Base-by-base conservation (phyloP, 2,113 vertebrate species). In the Pelvicachromis taeniatus region DNA sequence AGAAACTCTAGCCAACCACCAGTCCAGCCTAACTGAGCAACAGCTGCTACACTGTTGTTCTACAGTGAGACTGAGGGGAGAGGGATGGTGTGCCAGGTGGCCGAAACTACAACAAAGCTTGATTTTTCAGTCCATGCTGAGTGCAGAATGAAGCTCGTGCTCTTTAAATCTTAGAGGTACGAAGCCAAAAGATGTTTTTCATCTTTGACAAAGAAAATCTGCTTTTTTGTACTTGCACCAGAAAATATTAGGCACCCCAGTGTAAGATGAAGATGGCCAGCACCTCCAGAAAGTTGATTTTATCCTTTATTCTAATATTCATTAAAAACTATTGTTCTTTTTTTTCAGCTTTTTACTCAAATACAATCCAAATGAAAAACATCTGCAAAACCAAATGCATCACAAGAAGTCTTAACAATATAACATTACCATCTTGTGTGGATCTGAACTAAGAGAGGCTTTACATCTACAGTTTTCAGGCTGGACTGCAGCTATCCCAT, bases 21-120 rank as follows among this genome's bases (percentile, higher is more conserved):
- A 26, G 33, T 50, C 13, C 58, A 52, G 38, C 59, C 78, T 42
- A 77, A 70, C 77, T 58, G 14, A 87, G 78, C 75, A 53, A 81
- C 84, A 92, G 82, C 86, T 88, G 86, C 80, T 73, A 48, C 23
- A 53, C 21, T 61, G 50, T 38, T 42, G 42, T 63, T 14, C 54
- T 50, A 26, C 78, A 70, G 75, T 53, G 81, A 88, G n/a, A 79
- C 40, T 53, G 59, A 53, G 1, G 75, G 78, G 33, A 78, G 80
- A 83, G 29, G 13, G 26, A n/a, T 13, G 77, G 26, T 8, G 53
- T 45, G 75, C n/a, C 84, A 91, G 56, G 21, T 82, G 86, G 31
- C 58, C 73, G 45, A 78, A 82, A 85, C 50, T 54, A 70, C 58
- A 70, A 83, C 31, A 79, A 45, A 68, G 53, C 63, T 80, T 42